phyloP scores from a whole-genome alignment of 2,113 vertebrate species.

The Sylvilagus bachmani region DNA sequence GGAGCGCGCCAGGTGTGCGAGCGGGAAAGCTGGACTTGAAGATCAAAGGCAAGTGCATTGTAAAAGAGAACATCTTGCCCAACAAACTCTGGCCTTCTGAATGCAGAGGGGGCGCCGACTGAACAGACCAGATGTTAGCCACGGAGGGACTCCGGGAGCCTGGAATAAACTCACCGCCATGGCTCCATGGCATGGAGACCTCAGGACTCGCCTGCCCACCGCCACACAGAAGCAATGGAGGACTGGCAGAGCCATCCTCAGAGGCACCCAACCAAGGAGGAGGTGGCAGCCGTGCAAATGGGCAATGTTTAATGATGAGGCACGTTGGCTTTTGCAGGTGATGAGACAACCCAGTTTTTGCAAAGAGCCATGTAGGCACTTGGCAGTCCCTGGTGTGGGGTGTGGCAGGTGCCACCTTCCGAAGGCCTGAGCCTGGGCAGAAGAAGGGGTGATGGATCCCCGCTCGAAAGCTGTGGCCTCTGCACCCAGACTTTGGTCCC shows the following conservation, averaged over 20 bases:
- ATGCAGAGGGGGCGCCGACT: not conserved
- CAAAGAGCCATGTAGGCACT: not conserved
- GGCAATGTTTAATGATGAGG: constrained; percentile 60
- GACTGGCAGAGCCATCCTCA: not conserved
- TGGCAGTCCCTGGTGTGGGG: not conserved
- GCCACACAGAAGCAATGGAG: not conserved
- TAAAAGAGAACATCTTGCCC: constrained; percentile 51
- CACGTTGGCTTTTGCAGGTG: not conserved
- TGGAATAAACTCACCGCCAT: not conserved
- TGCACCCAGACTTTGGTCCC: not conserved
- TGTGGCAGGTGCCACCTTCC: not conserved
- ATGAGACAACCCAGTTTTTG: constrained; percentile 19
- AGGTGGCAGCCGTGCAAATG: not conserved
- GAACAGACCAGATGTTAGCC: constrained; percentile 54
- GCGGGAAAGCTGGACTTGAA: constrained; percentile 7
- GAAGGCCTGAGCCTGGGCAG: not conserved
- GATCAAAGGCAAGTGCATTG: constrained; percentile 66
- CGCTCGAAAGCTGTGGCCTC: not conserved
- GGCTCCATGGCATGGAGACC: not conserved
- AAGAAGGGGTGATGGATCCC: not conserved
- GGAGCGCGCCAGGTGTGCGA: not conserved
- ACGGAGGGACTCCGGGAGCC: not conserved
- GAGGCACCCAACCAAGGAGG: not conserved
- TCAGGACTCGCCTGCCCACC: not conserved
- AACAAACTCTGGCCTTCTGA: not conserved